A percentile compares a stretch with the other conserved stretches of the same genome.
Evolutionary conservation across 2,113 vertebrate species (phyloP).

Genomic region (Microcebus tavaratra): DNA sequence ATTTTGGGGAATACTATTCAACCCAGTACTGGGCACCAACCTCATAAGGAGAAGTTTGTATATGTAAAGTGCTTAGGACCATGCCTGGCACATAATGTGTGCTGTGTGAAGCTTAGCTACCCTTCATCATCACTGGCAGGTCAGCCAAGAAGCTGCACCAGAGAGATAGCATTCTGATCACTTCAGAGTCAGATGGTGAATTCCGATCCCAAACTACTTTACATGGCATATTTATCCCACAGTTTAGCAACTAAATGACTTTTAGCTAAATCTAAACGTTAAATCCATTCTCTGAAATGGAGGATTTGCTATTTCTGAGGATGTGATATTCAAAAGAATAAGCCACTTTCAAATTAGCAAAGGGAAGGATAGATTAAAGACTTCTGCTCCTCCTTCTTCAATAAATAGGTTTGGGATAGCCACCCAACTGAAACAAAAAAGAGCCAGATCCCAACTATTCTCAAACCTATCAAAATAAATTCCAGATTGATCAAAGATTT

Average conservation of each 20-base stretch:
- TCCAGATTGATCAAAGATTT: neutral
- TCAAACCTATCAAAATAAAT: constrained; percentile 29
- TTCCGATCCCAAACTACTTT: constrained; percentile 24
- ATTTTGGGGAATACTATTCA: neutral
- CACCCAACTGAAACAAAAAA: neutral
- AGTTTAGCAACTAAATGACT: neutral
- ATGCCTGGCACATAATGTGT: neutral
- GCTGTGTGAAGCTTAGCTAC: neutral
- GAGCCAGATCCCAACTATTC: neutral
- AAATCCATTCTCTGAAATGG: constrained; percentile 6
- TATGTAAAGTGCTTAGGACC: neutral
- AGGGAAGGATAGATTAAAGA: neutral
- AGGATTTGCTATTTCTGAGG: neutral
- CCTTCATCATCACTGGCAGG: neutral
- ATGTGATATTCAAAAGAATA: neutral
- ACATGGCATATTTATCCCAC: neutral
- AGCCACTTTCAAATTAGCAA: neutral
- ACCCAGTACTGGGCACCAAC: neutral
- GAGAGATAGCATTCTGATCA: neutral
- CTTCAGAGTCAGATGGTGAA: neutral
- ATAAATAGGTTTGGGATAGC: neutral
- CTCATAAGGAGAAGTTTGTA: neutral
- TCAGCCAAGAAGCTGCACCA: neutral
- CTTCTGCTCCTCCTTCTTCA: neutral
- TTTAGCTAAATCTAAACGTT: neutral